Evolutionary conservation across 2,797 vertebrate genomes (phyloP).

Genomic region (Dicrostonyx torquatus): DNA sequence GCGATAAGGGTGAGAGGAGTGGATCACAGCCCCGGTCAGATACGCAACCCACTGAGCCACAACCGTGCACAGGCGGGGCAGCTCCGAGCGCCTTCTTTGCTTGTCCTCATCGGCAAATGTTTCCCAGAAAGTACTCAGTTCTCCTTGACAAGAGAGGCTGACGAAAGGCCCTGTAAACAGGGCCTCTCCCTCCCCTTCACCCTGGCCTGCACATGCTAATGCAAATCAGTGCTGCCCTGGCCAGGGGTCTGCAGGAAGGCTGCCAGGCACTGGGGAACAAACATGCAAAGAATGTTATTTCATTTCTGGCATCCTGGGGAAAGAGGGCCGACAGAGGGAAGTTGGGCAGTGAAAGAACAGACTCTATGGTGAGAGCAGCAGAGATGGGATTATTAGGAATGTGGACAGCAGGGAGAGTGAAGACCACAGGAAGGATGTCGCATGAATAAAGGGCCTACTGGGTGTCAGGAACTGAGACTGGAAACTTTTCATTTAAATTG

Average conservation of each 20-base stretch:
- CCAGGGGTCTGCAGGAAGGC: slow-evolving; percentile 71
- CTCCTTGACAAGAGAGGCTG: slow-evolving; percentile 29
- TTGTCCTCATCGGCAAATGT: slow-evolving; percentile 53
- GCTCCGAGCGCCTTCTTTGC: slow-evolving; percentile 25
- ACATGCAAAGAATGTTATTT: slow-evolving; percentile 81
- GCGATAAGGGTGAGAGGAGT: slow-evolving; percentile 42
- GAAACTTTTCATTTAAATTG: not conserved
- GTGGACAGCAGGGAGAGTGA: not conserved
- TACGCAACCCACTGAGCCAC: slow-evolving; percentile 54
- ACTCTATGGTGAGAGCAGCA: not conserved
- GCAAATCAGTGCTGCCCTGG: slow-evolving; percentile 73
- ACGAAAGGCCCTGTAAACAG: slow-evolving; percentile 64
- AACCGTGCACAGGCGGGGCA: slow-evolving; percentile 9
- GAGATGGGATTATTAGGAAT: slow-evolving; percentile 4
- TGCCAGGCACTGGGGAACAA: slow-evolving; percentile 77
- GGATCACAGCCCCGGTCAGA: slow-evolving; percentile 22
- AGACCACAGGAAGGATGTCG: not conserved
- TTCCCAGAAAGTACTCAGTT: slow-evolving; percentile 73
- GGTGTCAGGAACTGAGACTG: not conserved
- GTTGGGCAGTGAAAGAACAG: slow-evolving; percentile 44
- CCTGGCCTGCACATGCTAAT: slow-evolving; percentile 75
- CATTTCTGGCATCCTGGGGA: slow-evolving; percentile 74
- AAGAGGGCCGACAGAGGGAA: slow-evolving; percentile 75
- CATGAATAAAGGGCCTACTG: slow-evolving; percentile 16
- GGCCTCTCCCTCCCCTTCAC: slow-evolving; percentile 70